A percentile compares a stretch with the other conserved stretches of the same genome.
phyloP scores from a whole-genome alignment of 2,797 vertebrate species.

The Muscicapa comitata region DNA sequence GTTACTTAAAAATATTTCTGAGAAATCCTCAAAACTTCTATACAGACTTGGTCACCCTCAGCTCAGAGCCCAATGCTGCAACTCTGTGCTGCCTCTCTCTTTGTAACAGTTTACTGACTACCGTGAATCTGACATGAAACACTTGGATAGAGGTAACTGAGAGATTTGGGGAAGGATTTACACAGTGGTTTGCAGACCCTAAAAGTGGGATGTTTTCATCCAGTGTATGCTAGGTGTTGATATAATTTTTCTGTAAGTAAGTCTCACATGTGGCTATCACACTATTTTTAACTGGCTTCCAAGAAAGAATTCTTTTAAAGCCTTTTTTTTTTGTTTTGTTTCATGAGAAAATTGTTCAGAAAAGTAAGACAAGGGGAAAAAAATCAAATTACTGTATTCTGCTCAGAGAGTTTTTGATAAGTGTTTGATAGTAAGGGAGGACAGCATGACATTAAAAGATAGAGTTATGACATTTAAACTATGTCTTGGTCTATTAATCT shows the following conservation, averaged over 20 bases:
- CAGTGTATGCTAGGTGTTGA: neutral
- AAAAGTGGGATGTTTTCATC: neutral
- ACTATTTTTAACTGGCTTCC: neutral
- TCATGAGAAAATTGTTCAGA: neutral
- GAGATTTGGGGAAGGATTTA: neutral
- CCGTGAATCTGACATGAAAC: neutral
- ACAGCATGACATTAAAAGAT: neutral
- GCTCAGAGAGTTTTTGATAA: neutral
- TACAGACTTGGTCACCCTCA: neutral
- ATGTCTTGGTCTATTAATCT: neutral
- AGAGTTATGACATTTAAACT: neutral
- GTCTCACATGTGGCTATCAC: neutral
- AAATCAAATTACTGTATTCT: neutral
- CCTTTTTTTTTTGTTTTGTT: neutral
- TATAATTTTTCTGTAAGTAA: neutral
- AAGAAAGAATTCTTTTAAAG: neutral
- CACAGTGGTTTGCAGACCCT: neutral
- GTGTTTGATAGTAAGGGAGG: neutral
- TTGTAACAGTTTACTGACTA: neutral
- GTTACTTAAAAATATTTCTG: neutral
- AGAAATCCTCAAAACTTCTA: neutral
- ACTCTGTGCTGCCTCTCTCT: neutral
- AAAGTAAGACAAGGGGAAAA: neutral
- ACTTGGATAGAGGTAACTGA: neutral
- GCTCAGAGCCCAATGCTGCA: neutral